These are phyloP conservation scores for Ctenodactylus gundi DNA, from an alignment of 2,113 vertebrate genomes.

Conservation along the genomic window DNA sequence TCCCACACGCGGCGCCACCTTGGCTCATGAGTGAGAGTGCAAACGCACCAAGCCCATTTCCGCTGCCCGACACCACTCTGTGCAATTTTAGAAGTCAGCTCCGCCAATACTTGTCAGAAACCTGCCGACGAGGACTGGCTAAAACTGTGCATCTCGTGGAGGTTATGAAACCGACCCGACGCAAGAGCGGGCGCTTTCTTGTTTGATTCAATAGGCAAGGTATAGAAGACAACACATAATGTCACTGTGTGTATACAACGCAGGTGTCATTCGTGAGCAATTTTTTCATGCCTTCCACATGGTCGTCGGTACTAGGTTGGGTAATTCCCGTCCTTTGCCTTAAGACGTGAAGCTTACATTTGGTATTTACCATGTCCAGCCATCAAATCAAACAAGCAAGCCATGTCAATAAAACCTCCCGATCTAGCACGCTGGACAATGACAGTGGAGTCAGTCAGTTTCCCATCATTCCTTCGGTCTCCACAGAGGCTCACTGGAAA, in stretches of 20 bases:
- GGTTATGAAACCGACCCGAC: neutral
- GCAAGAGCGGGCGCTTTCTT: neutral
- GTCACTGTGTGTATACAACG: no score
- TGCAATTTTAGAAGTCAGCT: neutral
- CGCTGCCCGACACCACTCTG: neutral
- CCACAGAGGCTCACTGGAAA: neutral
- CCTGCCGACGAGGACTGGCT: no score
- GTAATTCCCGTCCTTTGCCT: neutral
- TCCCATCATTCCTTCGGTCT: neutral
- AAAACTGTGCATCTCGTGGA: rapidly evolving
- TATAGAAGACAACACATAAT: neutral
- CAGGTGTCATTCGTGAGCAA: no score
- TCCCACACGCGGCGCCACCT: neutral
- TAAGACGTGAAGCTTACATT: neutral
- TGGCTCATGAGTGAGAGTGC: neutral
- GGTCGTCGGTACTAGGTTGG: neutral
- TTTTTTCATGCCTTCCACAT: neutral
- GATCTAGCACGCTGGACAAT: no score
- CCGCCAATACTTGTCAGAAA: neutral
- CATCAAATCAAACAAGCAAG: neutral
- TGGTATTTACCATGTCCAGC: neutral
- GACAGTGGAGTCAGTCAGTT: no score
- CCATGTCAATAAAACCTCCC: neutral
- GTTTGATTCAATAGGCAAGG: neutral
- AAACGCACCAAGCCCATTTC: neutral